These are phyloP conservation scores for Chrysemys picta DNA, from an alignment of 2,113 vertebrate species.

Conservation along the genomic window DNA sequence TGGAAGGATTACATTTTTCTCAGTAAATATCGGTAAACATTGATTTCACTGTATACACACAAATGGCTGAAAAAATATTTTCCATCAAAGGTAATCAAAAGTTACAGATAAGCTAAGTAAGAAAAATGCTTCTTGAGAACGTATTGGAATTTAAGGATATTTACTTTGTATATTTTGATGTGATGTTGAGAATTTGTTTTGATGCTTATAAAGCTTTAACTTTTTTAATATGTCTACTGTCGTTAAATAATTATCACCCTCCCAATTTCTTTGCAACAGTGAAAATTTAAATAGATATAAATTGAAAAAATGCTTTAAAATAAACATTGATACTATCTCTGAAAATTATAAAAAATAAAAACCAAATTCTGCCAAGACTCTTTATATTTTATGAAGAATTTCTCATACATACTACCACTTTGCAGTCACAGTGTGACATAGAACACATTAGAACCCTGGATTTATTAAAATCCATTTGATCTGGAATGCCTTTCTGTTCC, in stretches of 20 bases:
- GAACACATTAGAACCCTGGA: neutral
- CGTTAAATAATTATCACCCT: neutral
- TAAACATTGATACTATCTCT: neutral
- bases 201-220: neutral
- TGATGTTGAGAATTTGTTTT: neutral
- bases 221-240: neutral
- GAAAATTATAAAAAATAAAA: no score
- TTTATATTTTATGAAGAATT: neutral
- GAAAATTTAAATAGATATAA: neutral
- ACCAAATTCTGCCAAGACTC: no score
- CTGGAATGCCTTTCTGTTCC: accelerated
- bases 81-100: neutral
- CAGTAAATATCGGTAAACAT: neutral
- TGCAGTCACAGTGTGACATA: neutral
- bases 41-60: neutral
- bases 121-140: neutral
- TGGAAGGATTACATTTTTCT: neutral
- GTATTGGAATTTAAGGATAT: neutral
- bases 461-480: neutral
- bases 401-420: neutral
- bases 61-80: neutral
- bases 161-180: neutral
- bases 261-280: neutral
- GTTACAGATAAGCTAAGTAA: neutral
- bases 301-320: neutral